Conservation (phyloP, 2,797 vertebrate genomes). For the Lindbergichthys nudifrons region DNA sequence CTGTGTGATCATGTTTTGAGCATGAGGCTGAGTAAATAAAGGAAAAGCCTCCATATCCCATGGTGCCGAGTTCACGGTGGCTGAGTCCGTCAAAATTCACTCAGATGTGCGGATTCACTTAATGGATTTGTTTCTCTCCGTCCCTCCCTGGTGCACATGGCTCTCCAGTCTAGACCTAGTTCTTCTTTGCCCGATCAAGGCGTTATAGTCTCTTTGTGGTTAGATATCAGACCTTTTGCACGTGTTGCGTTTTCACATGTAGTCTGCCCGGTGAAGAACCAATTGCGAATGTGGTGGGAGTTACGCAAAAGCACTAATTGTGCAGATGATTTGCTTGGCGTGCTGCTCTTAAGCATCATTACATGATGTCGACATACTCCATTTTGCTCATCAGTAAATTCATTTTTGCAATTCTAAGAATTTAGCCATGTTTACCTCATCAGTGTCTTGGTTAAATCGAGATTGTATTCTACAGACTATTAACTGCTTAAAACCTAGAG, state of each 20-base stretch:
- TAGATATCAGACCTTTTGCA: not conserved
- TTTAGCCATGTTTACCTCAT: not conserved
- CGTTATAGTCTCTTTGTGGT: not conserved
- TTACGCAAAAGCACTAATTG: not conserved
- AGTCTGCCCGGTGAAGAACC: not conserved
- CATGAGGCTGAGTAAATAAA: conserved; percentile 38
- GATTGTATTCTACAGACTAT: not conserved
- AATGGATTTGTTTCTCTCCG: conserved; percentile 12
- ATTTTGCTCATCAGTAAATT: conserved; percentile 2
- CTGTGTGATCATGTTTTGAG: conserved; percentile 15
- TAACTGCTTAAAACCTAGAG: not conserved
- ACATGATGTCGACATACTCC: not conserved
- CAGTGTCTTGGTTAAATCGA: not conserved
- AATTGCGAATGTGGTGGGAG: not conserved
- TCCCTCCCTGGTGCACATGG: not conserved
- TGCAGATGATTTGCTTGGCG: not conserved
- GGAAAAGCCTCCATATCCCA: conserved; percentile 24
- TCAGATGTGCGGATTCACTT: conserved; percentile 29
- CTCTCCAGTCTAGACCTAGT: not conserved
- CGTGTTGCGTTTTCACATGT: not conserved
- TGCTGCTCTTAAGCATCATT: conserved; percentile 3
- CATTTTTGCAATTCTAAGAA: not conserved
- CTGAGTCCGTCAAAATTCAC: conserved; percentile 35
- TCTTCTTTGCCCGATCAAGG: not conserved
- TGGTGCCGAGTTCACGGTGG: conserved; percentile 19